These are phyloP conservation scores for Ceryle rudis DNA, from an alignment of 2,797 vertebrate genomes.

Conservation along the genomic window DNA sequence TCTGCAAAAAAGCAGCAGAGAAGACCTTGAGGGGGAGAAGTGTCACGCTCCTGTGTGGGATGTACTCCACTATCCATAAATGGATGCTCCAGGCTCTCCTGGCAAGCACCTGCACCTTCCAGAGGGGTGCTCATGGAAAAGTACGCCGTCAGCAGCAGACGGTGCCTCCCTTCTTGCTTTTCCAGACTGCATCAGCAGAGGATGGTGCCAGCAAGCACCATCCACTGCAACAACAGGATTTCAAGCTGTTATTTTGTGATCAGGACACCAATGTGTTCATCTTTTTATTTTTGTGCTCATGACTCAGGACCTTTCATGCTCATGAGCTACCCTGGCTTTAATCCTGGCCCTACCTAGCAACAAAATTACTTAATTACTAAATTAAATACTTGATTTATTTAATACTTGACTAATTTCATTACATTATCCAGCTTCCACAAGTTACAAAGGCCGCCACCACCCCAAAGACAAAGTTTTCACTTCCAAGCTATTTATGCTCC, in stretches of 20 bases:
- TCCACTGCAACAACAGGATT: background rate
- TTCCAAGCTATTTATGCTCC: background rate
- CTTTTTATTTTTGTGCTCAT: background rate
- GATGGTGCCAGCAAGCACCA: background rate
- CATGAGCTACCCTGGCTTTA: background rate
- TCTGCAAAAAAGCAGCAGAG: background rate
- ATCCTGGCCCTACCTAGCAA: background rate
- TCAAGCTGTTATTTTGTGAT: background rate
- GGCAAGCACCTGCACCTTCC: background rate
- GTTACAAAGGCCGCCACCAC: background rate
- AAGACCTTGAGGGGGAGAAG: background rate
- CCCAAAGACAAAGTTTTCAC: background rate
- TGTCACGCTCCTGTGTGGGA: background rate
- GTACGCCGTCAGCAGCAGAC: fast-evolving
- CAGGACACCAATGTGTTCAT: background rate
- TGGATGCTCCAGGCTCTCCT: background rate
- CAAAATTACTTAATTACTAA: background rate
- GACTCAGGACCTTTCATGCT: background rate
- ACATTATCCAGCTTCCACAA: background rate
- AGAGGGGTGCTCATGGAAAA: background rate
- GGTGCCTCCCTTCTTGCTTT: background rate
- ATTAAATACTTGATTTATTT: background rate
- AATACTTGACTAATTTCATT: background rate
- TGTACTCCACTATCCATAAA: fast-evolving
- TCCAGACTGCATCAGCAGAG: background rate